These are phyloP conservation scores for Lagorchestes hirsutus DNA, from an alignment of 2,797 vertebrate species.

Conservation along the genomic window DNA sequence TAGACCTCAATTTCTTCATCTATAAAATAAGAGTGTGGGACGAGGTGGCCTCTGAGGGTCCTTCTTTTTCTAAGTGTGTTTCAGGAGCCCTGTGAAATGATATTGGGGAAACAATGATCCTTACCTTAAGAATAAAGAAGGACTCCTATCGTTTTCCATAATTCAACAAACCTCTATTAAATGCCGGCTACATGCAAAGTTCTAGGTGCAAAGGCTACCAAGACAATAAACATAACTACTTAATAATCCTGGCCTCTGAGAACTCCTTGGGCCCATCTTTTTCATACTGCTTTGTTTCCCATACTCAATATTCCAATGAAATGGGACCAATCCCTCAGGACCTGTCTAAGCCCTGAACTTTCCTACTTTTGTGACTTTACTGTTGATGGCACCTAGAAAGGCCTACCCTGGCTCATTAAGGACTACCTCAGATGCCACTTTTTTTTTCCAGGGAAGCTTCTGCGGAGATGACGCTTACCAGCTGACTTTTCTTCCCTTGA, in stretches of 20 bases:
- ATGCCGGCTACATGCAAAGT: neutral
- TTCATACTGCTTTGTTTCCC: neutral
- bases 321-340: neutral
- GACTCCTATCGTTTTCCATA: neutral
- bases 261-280: neutral
- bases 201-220: neutral
- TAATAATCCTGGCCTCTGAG: neutral
- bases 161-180: neutral
- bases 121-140: neutral
- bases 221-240: neutral
- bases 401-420: neutral
- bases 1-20: neutral
- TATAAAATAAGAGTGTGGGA: neutral
- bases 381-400: neutral
- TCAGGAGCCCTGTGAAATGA: neutral
- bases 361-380: neutral
- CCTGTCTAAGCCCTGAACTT: neutral
- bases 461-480: neutral
- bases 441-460: neutral
- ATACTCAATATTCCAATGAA: neutral
- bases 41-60: neutral
- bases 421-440: neutral
- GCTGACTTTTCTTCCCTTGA: neutral
- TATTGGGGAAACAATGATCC: neutral
- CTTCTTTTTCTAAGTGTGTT: neutral